These are phyloP conservation scores for Hoplodrina blanda DNA, from an alignment of 2,888 invertebrate genomes.

Conservation along the genomic window DNA sequence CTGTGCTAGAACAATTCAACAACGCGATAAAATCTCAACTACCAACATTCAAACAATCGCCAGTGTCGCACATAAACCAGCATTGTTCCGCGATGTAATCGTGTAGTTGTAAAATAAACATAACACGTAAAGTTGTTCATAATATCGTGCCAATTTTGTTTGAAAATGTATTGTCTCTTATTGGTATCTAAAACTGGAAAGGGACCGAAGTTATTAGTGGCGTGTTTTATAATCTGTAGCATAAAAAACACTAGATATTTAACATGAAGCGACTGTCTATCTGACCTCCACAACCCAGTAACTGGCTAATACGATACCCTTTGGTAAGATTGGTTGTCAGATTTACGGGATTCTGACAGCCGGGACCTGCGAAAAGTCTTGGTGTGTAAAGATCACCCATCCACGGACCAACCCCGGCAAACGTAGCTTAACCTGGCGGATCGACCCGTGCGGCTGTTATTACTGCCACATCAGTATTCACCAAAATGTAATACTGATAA, in stretches of 20 bases:
- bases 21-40: conserved; percentile 36
- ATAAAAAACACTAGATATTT: not conserved
- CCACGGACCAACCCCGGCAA: too few relatives aligned
- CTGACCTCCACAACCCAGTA: too few relatives aligned
- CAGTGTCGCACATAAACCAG: conserved; percentile 29
- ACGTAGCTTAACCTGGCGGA: too few relatives aligned
- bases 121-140: conserved; percentile 17
- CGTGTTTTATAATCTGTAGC: not conserved
- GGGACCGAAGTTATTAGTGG: not conserved
- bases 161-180: conserved; percentile 5
- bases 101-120: conserved; percentile 21
- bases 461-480: too few relatives aligned
- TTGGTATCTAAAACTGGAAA: not conserved
- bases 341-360: too few relatives aligned
- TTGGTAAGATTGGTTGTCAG: too few relatives aligned
- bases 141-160: not conserved
- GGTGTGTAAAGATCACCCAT: too few relatives aligned
- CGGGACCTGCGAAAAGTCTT: too few relatives aligned
- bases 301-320: too few relatives aligned
- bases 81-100: conserved; percentile 22
- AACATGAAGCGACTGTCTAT: too few relatives aligned
- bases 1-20: not conserved
- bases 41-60: conserved; percentile 33
- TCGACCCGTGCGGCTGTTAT: too few relatives aligned
- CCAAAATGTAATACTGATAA: not conserved